Evolutionary conservation across 2,888 invertebrate species (phyloP).

Genomic region (Cotesia congregata): DNA sequence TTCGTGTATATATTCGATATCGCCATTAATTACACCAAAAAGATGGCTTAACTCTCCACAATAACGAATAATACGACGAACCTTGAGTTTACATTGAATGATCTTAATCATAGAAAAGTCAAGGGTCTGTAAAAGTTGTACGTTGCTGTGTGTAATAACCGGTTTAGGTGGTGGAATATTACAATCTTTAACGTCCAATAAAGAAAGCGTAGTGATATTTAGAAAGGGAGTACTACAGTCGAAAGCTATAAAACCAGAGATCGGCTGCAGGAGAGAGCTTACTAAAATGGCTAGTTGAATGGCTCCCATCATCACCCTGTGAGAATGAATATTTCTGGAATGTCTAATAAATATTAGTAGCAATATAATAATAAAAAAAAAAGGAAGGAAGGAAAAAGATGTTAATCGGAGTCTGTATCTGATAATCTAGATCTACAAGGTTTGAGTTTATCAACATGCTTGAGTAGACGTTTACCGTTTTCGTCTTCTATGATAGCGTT

Average conservation of each 20-base stretch:
- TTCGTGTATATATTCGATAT: too few species aligned
- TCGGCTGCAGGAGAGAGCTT: too few species aligned
- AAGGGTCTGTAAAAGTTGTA: neutral
- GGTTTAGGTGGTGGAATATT: neutral
- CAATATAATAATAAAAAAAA: too few species aligned
- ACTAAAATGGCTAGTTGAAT: too few species aligned
- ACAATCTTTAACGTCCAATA: neutral
- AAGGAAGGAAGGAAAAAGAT: too few species aligned
- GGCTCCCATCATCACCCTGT: too few species aligned
- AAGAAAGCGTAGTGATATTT: neutral
- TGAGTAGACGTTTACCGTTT: neutral
- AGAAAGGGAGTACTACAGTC: neutral
- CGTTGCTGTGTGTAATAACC: neutral
- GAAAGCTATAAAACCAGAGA: neutral
- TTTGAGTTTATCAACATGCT: constrained; percentile 27
- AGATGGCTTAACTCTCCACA: too few species aligned
- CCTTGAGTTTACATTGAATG: constrained; percentile 1
- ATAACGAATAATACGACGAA: neutral
- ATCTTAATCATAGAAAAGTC: neutral
- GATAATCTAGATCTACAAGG: too few species aligned
- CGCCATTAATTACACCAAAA: too few species aligned
- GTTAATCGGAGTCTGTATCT: too few species aligned
- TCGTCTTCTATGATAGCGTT: constrained; percentile 14
- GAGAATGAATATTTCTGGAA: too few species aligned
- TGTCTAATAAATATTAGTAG: too few species aligned